Evolutionary conservation across 2,888 invertebrate species (phyloP), one percentile per base, ranked within the genome.

Genomic region (Dryomyza anilis): DNA sequence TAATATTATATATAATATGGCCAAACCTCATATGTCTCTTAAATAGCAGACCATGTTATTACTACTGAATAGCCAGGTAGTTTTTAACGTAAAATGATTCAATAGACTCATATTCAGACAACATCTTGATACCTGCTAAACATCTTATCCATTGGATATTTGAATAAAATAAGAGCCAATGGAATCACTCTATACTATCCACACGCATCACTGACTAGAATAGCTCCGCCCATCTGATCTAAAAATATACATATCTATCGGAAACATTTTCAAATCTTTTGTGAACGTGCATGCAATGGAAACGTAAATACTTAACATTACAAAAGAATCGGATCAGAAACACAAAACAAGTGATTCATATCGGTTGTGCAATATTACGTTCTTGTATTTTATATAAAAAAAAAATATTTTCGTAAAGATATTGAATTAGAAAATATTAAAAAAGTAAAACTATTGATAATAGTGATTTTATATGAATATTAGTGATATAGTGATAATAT

Each of bases 171-270:
- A 27, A 5, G 10, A 53, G 57, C 66, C 68, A 66, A 66, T 66
- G 46, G 60, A 63, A 66, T 16, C 29, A 50, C 63, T 45, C 27
- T 19, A 19, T 52, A 56, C 52, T 12, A 39, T 30, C 12, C 36
- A 33, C 12, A 53, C 10, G n/a, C n/a, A n/a, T n/a, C n/a, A n/a
- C n/a, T 73, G 76, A 36, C 66, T 33, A 10, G 64, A 66, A n/a
- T n/a, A 67, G 68, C 71, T 71, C 71, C 83, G 75, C 83, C 81
- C 73, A 76, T 74, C 73, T 71, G 66, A 73, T 69, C 81, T 82
- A 81, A 79, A 83, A 79, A 82, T 82, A 81, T 79, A 73, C 72
- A n/a, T 69, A 43, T 65, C 65, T 69, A 67, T 65, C 66, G 65
- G 66, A 64, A 36, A 55, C 50, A 65, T 70, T 14, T 63, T 46